These are phyloP conservation scores for Plutella xylostella DNA, from an alignment of 2,888 invertebrate genomes.

Conservation along the genomic window DNA sequence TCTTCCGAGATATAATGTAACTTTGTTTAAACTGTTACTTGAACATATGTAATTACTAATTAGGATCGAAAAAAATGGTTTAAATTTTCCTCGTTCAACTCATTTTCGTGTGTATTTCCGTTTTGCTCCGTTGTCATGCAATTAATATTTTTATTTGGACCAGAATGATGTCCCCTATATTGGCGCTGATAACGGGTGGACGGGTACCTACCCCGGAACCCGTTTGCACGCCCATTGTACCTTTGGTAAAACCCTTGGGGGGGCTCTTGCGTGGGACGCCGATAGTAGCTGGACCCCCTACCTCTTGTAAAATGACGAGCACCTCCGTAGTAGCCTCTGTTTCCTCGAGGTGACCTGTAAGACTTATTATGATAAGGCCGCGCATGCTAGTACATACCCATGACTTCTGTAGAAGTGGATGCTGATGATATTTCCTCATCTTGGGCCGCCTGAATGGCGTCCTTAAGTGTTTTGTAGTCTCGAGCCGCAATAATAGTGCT, in stretches of 20 bases:
- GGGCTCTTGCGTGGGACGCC: too few relatives aligned
- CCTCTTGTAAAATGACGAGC: neutral
- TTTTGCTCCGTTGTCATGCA: neutral
- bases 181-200: neutral
- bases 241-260: too few relatives aligned
- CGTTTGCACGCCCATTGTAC: too few relatives aligned
- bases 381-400: neutral
- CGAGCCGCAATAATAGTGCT: constrained; percentile 7
- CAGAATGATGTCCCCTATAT: neutral
- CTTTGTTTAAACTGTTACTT: neutral
- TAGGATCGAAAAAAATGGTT: constrained; percentile 10
- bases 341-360: neutral
- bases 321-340: neutral
- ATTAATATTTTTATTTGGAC: neutral
- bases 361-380: neutral
- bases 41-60: neutral
- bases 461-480: constrained; percentile 10
- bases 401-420: neutral
- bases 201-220: neutral
- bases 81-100: neutral
- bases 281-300: neutral
- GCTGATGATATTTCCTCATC: constrained; percentile 3
- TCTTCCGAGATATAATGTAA: neutral
- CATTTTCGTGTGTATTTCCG: neutral
- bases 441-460: constrained; percentile 14